Conservation (phyloP, 2,113 vertebrate species). For the Aepyceros melampus region DNA sequence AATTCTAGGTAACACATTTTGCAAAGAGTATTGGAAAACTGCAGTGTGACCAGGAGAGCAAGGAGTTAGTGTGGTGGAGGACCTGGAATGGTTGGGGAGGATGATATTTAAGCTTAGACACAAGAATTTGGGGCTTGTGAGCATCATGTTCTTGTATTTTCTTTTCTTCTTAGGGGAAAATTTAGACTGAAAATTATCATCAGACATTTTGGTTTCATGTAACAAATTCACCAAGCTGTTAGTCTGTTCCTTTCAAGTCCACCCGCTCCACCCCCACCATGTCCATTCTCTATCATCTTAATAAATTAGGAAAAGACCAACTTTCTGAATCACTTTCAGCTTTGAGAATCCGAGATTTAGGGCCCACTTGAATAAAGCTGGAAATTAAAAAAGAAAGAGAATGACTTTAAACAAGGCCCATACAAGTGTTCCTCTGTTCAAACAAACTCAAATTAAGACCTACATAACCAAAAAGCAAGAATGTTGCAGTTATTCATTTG, state of each 20-base stretch:
- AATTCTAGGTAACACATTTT: background rate
- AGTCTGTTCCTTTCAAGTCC: background rate
- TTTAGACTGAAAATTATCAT: background rate
- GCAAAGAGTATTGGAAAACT: background rate
- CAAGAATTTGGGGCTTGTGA: background rate
- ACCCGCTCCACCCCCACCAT: rapidly evolving
- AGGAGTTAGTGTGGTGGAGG: background rate
- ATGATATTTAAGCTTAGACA: background rate
- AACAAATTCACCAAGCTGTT: background rate
- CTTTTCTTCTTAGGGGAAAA: background rate
- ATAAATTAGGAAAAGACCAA: background rate
- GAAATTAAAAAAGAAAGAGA: background rate
- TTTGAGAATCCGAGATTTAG: background rate
- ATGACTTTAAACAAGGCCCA: background rate
- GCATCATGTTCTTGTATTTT: background rate
- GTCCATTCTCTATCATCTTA: background rate
- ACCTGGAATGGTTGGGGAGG: background rate
- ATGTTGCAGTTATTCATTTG: background rate
- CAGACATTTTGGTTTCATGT: background rate
- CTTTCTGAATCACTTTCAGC: background rate
- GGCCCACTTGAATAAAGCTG: background rate
- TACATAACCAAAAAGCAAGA: background rate
- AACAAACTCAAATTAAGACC: constrained; percentile 16
- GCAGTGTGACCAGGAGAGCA: background rate
- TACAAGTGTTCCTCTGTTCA: background rate